Conservation (phyloP, 2,888 invertebrate species). For the Xylophagus ater region DNA sequence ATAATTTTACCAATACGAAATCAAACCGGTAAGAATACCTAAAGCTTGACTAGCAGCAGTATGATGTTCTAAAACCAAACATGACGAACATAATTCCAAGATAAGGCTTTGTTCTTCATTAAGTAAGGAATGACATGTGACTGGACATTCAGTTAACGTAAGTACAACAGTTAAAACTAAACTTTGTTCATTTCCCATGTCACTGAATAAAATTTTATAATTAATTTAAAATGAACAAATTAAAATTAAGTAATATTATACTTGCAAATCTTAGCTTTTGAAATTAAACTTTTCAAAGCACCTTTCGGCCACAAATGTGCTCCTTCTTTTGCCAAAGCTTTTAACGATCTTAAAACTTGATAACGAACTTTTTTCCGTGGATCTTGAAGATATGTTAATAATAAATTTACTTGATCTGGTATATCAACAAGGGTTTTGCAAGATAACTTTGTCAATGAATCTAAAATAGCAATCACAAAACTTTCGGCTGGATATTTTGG, state of each 20-base stretch:
- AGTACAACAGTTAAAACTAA: constrained; percentile 33
- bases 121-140: constrained; percentile 33
- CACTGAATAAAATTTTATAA: constrained; percentile 19
- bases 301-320: constrained; percentile 69
- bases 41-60: constrained; percentile 35
- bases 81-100: constrained; percentile 32
- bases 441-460: constrained; percentile 78
- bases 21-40: constrained; percentile 32
- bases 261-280: constrained; percentile 29
- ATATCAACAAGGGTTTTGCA: constrained; percentile 83
- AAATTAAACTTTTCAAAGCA: constrained; percentile 35
- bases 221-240: neutral
- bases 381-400: constrained; percentile 59
- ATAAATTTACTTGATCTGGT: constrained; percentile 67
- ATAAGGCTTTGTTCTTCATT: constrained; percentile 31
- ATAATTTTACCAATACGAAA: constrained; percentile 21
- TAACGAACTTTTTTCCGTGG: constrained; percentile 58
- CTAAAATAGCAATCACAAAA: constrained; percentile 70
- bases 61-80: constrained; percentile 33
- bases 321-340: constrained; percentile 57
- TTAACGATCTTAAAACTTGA: constrained; percentile 54
- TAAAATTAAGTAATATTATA: constrained; percentile 1
- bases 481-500: constrained; percentile 68
- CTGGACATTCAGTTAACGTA: constrained; percentile 34
- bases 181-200: constrained; percentile 31